Percentiles rank a stretch among this genome's conserved stretches.
phyloP scores from a whole-genome alignment of 2,888 invertebrate genomes.

The Rhopalosiphum nymphaeae region DNA sequence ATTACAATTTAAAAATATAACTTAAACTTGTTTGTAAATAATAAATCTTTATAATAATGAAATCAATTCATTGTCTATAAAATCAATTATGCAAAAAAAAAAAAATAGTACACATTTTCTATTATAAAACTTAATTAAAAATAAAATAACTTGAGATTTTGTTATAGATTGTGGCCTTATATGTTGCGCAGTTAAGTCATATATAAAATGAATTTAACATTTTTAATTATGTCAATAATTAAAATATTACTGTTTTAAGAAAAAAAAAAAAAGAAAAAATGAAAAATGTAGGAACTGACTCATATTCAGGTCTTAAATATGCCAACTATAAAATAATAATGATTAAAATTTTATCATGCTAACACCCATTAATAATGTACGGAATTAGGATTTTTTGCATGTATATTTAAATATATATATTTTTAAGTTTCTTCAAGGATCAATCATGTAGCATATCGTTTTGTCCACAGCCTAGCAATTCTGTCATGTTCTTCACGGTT shows the following conservation, averaged over 20 bases:
- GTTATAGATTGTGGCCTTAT: background rate
- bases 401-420: background rate
- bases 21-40: background rate
- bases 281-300: slow-evolving; percentile 63
- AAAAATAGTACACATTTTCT: background rate
- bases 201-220: background rate
- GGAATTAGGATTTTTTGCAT: slow-evolving; percentile 57
- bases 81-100: background rate
- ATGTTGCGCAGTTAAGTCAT: slow-evolving; percentile 37
- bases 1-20: background rate
- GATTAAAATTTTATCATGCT: slow-evolving; percentile 48
- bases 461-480: slow-evolving; percentile 98
- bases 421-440: slow-evolving; percentile 4
- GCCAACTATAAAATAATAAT: slow-evolving; percentile 59
- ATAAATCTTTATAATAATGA: background rate
- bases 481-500: slow-evolving; percentile 98
- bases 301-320: slow-evolving; percentile 55
- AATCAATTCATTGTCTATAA: background rate
- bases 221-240: slow-evolving; percentile 12
- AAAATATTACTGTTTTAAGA: slow-evolving; percentile 56
- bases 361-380: slow-evolving; percentile 57
- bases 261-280: slow-evolving; percentile 25
- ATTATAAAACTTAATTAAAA: background rate
- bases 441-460: slow-evolving; percentile 94
- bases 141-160: slow-evolving; percentile 15